Evolutionary conservation across 2,797 vertebrate species (phyloP), one percentile per base, ranked within the genome.

Genomic region (Telmatherina bonti): DNA sequence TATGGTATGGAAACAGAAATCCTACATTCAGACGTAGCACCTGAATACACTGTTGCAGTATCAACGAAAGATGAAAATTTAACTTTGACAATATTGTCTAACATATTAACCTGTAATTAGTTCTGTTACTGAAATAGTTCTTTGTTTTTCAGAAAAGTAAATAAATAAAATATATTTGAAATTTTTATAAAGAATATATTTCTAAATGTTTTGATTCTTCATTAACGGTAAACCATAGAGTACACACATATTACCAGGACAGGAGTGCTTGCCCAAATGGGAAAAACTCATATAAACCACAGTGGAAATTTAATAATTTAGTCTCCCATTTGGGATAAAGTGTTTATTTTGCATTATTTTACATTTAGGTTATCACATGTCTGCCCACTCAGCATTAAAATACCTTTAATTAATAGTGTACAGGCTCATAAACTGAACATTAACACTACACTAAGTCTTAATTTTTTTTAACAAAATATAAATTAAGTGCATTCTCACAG

Each of bases 161-260:
- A 88, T 87, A 43, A 91, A 93, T 92, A 90, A 93, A 93, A 90
- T 91, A 93, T 93, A 92, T 90, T 92, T 92, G 83, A 92, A 85
- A 92, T 89, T 92, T 91, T 92, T 90, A 91, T 90, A 82, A 82
- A 89, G 82, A 89, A 91, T 43, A 76, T 58, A 35, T 80, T 59
- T 79, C 79, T 74, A 31, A 76, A 71, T 67, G 66, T 74, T 83
- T 72, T 59, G 2, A 87, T 81, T 83, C 1, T 27, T 47, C 9
- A 15, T 26, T 62, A 30, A 31, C 3, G 63, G 30, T 58, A 38
- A 71, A 72, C 15, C 9, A 67, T n/a, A 66, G 47, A 31, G 6
- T 58, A 10, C 22, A 65, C 52, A 12, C 24, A 29, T 61, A 24
- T 70, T 33, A 2, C 6, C 7, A 18, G 12, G 27, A 66, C 11